Percentiles rank a stretch among this genome's conserved stretches.
Evolutionary conservation across 1,140 invertebrate genomes (phyloP).

Genomic region (Eriosoma lanigerum): DNA sequence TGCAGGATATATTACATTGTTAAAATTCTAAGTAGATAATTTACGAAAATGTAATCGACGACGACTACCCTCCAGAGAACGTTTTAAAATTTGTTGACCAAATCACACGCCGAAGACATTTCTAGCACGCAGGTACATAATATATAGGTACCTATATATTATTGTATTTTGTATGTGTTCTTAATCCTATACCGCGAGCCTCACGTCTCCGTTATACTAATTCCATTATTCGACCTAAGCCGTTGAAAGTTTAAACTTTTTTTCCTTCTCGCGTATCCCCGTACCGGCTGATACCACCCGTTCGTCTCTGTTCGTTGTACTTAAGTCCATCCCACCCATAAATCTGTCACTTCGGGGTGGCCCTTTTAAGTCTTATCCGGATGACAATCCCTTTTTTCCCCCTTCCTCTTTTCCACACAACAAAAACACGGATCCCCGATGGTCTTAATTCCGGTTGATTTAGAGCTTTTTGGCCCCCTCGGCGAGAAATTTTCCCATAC

Average conservation of each 20-base stretch:
- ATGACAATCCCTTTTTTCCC: slow-evolving; percentile 49
- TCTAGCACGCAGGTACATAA: neutral
- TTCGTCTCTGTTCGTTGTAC: neutral
- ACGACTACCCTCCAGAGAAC: neutral
- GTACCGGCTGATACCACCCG: neutral
- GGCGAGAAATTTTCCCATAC: slow-evolving; percentile 42
- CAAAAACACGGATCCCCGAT: slow-evolving; percentile 41
- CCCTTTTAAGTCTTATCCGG: slow-evolving; percentile 50
- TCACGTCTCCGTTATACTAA: slow-evolving; percentile 23
- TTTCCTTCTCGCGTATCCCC: neutral
- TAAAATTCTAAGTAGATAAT: neutral
- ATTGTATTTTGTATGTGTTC: neutral
- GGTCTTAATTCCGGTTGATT: slow-evolving; percentile 50
- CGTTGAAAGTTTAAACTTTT: slow-evolving; percentile 48
- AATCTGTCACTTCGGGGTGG: slow-evolving; percentile 43
- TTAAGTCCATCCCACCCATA: slow-evolving; percentile 37
- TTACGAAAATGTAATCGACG: slow-evolving; percentile 1
- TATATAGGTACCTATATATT: neutral
- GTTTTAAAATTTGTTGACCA: neutral
- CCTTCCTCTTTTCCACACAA: slow-evolving; percentile 37
- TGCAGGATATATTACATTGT: neutral
- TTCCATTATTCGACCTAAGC: slow-evolving; percentile 39
- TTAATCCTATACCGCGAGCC: slow-evolving; percentile 11
- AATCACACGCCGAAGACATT: neutral
- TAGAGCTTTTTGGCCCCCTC: slow-evolving; percentile 40